Percentiles rank a stretch among this genome's conserved stretches.
Evolutionary conservation across 2,888 invertebrate genomes (phyloP).

Genomic region (Labia minor): DNA sequence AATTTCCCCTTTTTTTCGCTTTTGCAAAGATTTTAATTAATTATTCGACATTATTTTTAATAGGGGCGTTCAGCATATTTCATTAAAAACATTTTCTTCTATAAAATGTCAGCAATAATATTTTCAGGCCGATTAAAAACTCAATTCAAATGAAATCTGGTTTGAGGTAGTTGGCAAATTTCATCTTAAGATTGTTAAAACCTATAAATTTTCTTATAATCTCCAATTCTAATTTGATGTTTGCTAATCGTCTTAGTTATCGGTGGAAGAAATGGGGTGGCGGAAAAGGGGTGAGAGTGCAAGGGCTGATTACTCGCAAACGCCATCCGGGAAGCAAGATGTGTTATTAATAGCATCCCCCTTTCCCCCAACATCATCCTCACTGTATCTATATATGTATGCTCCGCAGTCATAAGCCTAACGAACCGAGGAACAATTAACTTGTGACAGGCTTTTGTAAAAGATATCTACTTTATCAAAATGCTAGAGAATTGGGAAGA

Average conservation of each 20-base stretch:
- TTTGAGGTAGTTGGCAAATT: background rate
- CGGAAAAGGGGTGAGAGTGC: background rate
- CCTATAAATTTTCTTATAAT: conserved; percentile 13
- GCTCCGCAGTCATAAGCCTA: background rate
- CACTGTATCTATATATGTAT: background rate
- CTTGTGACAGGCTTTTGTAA: background rate
- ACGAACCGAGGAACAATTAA: conserved; percentile 13
- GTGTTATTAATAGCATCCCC: background rate
- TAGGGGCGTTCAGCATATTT: background rate
- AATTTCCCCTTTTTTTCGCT: background rate
- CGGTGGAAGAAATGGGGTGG: background rate
- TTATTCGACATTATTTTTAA: background rate
- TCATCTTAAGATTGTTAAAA: background rate
- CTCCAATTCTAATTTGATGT: conserved; percentile 13
- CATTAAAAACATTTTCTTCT: too few relatives aligned
- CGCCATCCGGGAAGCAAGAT: background rate
- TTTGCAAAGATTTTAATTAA: conserved; percentile 1
- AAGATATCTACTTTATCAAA: background rate
- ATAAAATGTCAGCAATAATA: background rate
- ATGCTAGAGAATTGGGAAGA: background rate
- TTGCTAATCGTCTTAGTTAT: conserved; percentile 1
- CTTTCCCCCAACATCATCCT: background rate
- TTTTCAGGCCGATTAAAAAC: background rate
- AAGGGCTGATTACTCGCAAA: background rate
- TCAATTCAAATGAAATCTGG: too few relatives aligned